Conservation (phyloP, 2,113 vertebrate genomes). For the Carassius carassius region DNA sequence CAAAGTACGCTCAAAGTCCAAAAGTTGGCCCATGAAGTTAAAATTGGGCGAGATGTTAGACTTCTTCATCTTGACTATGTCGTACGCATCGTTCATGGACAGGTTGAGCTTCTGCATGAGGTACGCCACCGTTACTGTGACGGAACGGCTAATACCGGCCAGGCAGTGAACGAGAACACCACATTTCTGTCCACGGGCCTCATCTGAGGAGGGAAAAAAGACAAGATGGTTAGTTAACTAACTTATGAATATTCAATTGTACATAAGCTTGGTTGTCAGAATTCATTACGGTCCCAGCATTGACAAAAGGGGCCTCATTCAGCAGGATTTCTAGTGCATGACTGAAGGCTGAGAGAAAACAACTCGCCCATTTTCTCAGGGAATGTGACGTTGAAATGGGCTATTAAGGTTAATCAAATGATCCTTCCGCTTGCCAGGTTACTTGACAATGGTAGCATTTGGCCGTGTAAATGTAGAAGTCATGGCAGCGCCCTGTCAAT, state of each 20-base stretch:
- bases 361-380: slow-evolving; percentile 76
- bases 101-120: slow-evolving; percentile 99
- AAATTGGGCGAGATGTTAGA: slow-evolving; percentile 99
- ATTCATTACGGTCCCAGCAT: slow-evolving; percentile 49
- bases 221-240: slow-evolving; percentile 8
- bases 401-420: slow-evolving; percentile 92
- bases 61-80: slow-evolving; percentile 99
- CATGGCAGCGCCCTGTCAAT: slow-evolving; percentile 93
- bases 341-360: slow-evolving; percentile 61
- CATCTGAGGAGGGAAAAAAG: slow-evolving; percentile 76
- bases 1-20: slow-evolving; percentile 97
- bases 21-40: slow-evolving; percentile 98
- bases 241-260: slow-evolving; percentile 39
- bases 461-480: slow-evolving; percentile 92
- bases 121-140: slow-evolving; percentile 97
- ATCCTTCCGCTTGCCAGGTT: slow-evolving; percentile 86
- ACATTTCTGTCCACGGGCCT: slow-evolving; percentile 92
- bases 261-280: slow-evolving; percentile 45
- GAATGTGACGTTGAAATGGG: slow-evolving; percentile 80
- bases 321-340: slow-evolving; percentile 69
- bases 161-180: slow-evolving; percentile 95
- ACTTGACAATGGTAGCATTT: slow-evolving; percentile 92
- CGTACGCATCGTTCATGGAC: slow-evolving; percentile 98
- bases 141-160: slow-evolving; percentile 95
- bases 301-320: slow-evolving; percentile 66